Percentiles rank a stretch among this genome's conserved stretches.
Conservation (phyloP, 2,888 invertebrate genomes). For the Epinotia ramella region DNA sequence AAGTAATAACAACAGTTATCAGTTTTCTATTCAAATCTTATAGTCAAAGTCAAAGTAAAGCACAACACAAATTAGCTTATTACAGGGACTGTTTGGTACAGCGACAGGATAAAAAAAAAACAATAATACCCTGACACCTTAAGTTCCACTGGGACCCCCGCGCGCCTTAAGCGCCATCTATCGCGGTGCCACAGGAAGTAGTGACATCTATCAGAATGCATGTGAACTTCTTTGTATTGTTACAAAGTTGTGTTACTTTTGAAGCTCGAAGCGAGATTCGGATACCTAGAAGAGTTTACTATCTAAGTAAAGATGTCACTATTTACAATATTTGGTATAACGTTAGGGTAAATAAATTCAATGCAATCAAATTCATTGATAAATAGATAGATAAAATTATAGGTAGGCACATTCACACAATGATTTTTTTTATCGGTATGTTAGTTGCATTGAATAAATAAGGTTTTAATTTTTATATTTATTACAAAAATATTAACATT, state of each 20-base stretch:
- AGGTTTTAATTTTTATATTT: too few relatives aligned
- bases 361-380: too few relatives aligned
- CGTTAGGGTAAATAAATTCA: too few relatives aligned
- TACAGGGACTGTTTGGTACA: not conserved
- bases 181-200: not conserved
- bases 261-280: not conserved
- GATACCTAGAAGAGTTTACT: not conserved
- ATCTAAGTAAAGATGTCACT: constrained; percentile 18
- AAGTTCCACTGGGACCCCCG: not conserved
- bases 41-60: too few relatives aligned
- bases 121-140: not conserved
- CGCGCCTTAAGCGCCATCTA: constrained; percentile 27
- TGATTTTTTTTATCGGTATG: too few relatives aligned
- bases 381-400: too few relatives aligned
- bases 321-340: not conserved
- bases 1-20: too few relatives aligned
- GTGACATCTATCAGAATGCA: constrained; percentile 37
- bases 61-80: too few relatives aligned
- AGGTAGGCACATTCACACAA: too few relatives aligned
- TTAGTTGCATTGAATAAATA: too few relatives aligned
- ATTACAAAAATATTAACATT: too few relatives aligned
- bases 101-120: not conserved
- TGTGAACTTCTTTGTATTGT: constrained; percentile 25
- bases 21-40: too few relatives aligned
- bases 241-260: not conserved